phyloP scores from a whole-genome alignment of 30 jellyfish, hydroid and myxozoan genomes.

The Turritopsis dohrnii region DNA sequence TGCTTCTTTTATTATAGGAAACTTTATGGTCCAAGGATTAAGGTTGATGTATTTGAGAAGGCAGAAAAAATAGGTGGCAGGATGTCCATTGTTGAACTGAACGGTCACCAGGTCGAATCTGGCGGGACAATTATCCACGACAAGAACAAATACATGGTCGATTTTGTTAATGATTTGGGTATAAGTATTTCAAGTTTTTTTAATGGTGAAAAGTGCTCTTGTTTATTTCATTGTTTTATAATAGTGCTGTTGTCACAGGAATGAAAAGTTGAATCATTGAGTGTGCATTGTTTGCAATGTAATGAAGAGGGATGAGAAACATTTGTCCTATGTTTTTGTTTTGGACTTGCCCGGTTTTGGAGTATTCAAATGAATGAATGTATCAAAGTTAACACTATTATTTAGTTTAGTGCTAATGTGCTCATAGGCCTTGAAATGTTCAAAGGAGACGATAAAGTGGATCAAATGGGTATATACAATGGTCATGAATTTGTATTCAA shows the following conservation, averaged over 20 bases:
- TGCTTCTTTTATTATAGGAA: slow-evolving; percentile 15
- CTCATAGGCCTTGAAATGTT: slow-evolving; percentile 38
- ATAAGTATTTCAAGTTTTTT: neutral
- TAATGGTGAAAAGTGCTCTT: too few species aligned
- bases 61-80: slow-evolving; percentile 71
- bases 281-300: too few species aligned
- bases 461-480: slow-evolving; percentile 62
- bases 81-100: slow-evolving; percentile 52
- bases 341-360: too few species aligned
- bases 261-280: too few species aligned
- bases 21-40: slow-evolving; percentile 36
- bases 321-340: too few species aligned
- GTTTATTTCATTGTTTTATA: too few species aligned
- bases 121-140: slow-evolving; percentile 79
- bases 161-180: slow-evolving; percentile 50
- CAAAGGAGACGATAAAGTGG: slow-evolving; percentile 7
- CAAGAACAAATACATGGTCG: slow-evolving; percentile 56
- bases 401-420: too few species aligned
- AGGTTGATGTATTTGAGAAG: slow-evolving; percentile 78
- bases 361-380: too few species aligned
- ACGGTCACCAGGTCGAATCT: slow-evolving; percentile 43
- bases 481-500: slow-evolving; percentile 58
- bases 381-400: too few species aligned
- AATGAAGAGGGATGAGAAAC: too few species aligned
- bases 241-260: too few species aligned